A percentile compares a stretch with the other conserved stretches of the same genome.
phyloP scores from a whole-genome alignment of 2,888 invertebrate genomes.

The Mythimna albipuncta region DNA sequence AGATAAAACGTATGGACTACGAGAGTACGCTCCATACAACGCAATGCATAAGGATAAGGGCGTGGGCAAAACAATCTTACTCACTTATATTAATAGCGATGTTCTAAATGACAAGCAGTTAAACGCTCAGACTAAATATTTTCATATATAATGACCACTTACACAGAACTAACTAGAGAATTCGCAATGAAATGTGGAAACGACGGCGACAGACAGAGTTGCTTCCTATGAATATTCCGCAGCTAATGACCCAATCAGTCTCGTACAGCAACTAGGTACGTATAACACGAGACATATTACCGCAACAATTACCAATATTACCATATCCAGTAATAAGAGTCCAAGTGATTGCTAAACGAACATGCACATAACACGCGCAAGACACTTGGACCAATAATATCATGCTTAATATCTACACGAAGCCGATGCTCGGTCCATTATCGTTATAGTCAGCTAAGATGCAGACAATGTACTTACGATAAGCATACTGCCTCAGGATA shows the following conservation, averaged over 20 bases:
- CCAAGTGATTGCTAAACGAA: constrained; percentile 49
- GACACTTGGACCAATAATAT: constrained; percentile 38
- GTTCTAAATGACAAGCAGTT: constrained; percentile 27
- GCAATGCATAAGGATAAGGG: constrained; percentile 50
- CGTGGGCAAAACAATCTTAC: constrained; percentile 37
- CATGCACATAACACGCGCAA: constrained; percentile 24
- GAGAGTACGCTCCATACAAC: constrained; percentile 33
- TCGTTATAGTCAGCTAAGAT: constrained; percentile 79
- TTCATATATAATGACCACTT: constrained; percentile 13
- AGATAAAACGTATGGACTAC: constrained; percentile 43
- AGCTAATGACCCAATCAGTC: constrained; percentile 28
- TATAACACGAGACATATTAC: constrained; percentile 41
- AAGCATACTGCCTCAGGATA: constrained; percentile 74
- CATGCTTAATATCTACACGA: constrained; percentile 27
- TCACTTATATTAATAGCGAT: constrained; percentile 41
- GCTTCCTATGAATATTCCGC: constrained; percentile 39
- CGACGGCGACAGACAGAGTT: not conserved
- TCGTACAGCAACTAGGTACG: constrained; percentile 10
- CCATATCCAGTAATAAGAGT: constrained; percentile 54
- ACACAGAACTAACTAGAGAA: not conserved
- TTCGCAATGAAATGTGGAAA: constrained; percentile 32
- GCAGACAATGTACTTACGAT: constrained; percentile 80
- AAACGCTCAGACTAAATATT: constrained; percentile 10
- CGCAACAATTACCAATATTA: constrained; percentile 60
- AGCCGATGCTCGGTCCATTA: constrained; percentile 66